Evolutionary conservation across 2,113 vertebrate genomes (phyloP), one percentile per base, ranked within the genome.

Genomic region (Rhineura floridana): DNA sequence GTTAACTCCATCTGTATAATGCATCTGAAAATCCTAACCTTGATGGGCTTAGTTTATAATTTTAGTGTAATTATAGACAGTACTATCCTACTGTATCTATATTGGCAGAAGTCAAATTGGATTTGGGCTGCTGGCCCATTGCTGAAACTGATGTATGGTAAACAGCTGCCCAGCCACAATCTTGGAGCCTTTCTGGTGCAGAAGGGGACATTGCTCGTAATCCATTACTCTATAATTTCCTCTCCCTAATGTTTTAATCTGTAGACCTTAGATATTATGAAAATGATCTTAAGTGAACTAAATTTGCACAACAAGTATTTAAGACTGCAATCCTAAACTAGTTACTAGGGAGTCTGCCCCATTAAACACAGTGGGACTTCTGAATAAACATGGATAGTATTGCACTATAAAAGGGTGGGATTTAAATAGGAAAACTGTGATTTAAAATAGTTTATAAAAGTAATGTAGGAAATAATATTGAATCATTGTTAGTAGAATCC

Each of bases 401-500:
- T 86, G 33, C 19, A 65, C 44, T 67, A 42, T 33, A 3, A 48
- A 59, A 59, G 55, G 15, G 55, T 59, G 55, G 17, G 55, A 59
- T 59, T 59, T 65, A 36, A 76, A 62, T 9, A 62, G 67, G 19
- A 81, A 10, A 39, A 28, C 48, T 76, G 36, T 28, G n/a, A 30
- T 52, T 25, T 69, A 23, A 63, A 85, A 85, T 80, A 81, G 50
- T 39, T 42, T 80, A 62, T 4, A 17, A 75, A 73, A 81, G 30
- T 44, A 82, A 82, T 69, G 21, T 21, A n/a, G 65, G 69, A 77
- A 77, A 65, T 65, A 83, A 10, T 52, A 67, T 44, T 67, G 67
- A 82, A 50, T 63, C 9, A 10, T 44, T 76, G 92, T 89, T 80
- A 44, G 65, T 85, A 82, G 6, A 7, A 80, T 89, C 88, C 59